A percentile compares a stretch with the other conserved stretches of the same genome.
phyloP scores from a whole-genome alignment of 1,140 invertebrate genomes.

The Leptopilina clavipes region DNA sequence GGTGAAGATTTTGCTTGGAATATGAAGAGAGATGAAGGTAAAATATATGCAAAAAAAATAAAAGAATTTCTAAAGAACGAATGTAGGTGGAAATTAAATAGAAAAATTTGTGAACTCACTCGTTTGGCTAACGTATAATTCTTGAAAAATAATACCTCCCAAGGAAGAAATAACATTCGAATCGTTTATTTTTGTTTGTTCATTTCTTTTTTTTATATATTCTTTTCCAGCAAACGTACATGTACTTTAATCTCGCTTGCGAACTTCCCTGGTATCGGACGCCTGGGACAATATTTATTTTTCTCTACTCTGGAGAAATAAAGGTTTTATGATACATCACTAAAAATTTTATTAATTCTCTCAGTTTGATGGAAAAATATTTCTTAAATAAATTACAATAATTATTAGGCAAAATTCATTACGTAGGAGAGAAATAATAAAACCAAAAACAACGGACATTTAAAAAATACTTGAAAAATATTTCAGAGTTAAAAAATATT shows the following conservation, averaged over 20 bases:
- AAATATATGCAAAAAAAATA: not conserved
- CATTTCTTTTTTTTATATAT: slow-evolving; percentile 11
- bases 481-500: no score
- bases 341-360: no score
- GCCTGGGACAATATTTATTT: slow-evolving; percentile 30
- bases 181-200: not conserved
- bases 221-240: not conserved
- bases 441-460: no score
- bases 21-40: not conserved
- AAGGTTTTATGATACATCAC: slow-evolving; percentile 14
- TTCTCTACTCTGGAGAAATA: slow-evolving; percentile 3
- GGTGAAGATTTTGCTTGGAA: not conserved
- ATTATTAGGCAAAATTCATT: no score
- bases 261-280: not conserved
- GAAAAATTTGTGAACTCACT: slow-evolving; percentile 11
- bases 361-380: no score
- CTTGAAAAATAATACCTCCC: slow-evolving; percentile 32
- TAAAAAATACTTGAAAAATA: no score
- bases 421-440: no score
- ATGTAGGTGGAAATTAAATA: not conserved
- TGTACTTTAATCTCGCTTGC: slow-evolving; percentile 24
- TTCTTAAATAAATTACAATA: no score
- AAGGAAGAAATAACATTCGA: slow-evolving; percentile 34
- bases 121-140: slow-evolving; percentile 17
- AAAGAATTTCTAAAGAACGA: no score